These are phyloP conservation scores for Teleiodes luculella DNA, from an alignment of 2,888 invertebrate species.

Conservation along the genomic window DNA sequence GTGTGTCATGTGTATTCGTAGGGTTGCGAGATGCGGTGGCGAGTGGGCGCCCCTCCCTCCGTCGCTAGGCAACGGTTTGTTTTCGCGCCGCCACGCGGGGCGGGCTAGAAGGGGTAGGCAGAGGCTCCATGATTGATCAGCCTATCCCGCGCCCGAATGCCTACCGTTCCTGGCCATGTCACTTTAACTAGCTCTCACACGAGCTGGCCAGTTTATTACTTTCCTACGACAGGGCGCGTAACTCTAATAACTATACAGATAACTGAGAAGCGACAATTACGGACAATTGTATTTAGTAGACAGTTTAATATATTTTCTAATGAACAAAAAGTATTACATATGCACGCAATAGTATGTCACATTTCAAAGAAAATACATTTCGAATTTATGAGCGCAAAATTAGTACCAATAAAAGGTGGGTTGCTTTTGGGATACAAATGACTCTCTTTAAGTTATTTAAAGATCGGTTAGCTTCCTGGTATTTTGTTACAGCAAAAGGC, in stretches of 20 bases:
- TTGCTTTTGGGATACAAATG: no score
- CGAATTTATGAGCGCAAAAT: background rate
- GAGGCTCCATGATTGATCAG: constrained; percentile 74
- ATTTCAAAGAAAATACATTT: background rate
- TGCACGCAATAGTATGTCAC: no score
- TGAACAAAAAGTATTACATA: no score
- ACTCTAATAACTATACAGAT: no score
- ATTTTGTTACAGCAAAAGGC: constrained; percentile 10
- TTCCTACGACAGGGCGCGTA: background rate
- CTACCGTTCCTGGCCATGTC: constrained; percentile 5
- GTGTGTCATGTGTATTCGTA: constrained; percentile 54
- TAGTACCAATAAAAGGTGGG: background rate
- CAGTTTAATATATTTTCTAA: no score
- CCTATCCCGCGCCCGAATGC: constrained; percentile 52
- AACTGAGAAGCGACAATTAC: no score
- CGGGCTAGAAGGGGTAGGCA: constrained; percentile 72
- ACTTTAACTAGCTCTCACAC: constrained; percentile 1
- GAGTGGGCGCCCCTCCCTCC: constrained; percentile 46
- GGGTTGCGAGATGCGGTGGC: constrained; percentile 54
- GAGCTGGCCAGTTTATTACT: background rate
- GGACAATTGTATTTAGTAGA: no score
- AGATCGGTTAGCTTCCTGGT: constrained; percentile 15
- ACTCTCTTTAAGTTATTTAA: no score
- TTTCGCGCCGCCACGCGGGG: constrained; percentile 67
- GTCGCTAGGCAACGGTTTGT: constrained; percentile 75